Percentiles rank a stretch among this genome's conserved stretches.
Evolutionary conservation across 2,888 invertebrate genomes (phyloP).

Genomic region (Leuctra nigra): DNA sequence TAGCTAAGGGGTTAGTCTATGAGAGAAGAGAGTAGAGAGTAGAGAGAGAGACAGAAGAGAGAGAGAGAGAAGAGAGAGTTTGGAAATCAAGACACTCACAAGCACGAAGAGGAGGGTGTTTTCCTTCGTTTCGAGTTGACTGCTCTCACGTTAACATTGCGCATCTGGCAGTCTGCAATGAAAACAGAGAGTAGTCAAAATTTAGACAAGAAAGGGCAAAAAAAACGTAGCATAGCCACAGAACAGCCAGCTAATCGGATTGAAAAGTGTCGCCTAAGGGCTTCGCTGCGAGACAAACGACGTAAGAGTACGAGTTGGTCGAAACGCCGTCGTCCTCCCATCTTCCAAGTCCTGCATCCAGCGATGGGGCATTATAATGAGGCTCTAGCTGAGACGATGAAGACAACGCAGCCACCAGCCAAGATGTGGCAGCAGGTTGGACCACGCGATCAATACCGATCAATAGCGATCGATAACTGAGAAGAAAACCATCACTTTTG

Average conservation of each 20-base stretch:
- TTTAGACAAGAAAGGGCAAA: slow-evolving; percentile 29
- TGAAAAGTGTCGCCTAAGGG: too few species aligned
- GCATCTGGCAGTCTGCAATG: slow-evolving; percentile 70
- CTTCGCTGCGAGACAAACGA: too few species aligned
- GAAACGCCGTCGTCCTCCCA: too few species aligned
- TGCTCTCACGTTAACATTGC: slow-evolving; percentile 67
- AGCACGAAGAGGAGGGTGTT: slow-evolving; percentile 59
- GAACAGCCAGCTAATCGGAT: slow-evolving; percentile 14
- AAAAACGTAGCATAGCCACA: slow-evolving; percentile 14
- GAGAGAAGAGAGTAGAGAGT: slow-evolving; percentile 16
- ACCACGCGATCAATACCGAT: background rate
- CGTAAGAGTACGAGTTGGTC: too few species aligned
- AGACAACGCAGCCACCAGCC: too few species aligned
- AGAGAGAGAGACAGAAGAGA: slow-evolving; percentile 33
- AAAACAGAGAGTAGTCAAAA: slow-evolving; percentile 54
- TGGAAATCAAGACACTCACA: slow-evolving; percentile 51
- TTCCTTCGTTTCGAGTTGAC: slow-evolving; percentile 61
- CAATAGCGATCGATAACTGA: background rate
- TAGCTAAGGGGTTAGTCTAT: background rate
- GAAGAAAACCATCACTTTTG: too few species aligned
- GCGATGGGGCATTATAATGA: too few species aligned
- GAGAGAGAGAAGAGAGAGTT: slow-evolving; percentile 28
- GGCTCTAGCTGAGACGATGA: too few species aligned
- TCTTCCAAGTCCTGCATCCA: too few species aligned
- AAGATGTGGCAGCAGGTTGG: slow-evolving; percentile 9